Conservation (phyloP, 2,113 vertebrate species). For the Aspiorhynchus laticeps region DNA sequence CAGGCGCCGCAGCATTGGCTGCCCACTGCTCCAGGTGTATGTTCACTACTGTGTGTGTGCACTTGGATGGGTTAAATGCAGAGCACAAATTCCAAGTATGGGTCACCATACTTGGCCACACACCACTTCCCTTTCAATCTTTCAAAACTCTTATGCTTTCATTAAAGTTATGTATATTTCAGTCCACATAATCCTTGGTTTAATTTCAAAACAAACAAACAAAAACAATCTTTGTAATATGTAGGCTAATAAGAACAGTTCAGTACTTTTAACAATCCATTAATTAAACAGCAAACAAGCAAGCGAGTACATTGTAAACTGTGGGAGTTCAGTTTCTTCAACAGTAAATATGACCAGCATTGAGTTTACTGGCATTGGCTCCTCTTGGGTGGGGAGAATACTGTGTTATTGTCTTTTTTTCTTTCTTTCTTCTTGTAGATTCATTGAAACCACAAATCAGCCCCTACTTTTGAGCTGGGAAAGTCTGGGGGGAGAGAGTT, state of each 20-base stretch:
- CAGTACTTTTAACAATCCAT: background rate
- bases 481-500: background rate
- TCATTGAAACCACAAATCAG: slow-evolving; percentile 35
- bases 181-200: background rate
- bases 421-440: background rate
- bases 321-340: slow-evolving; percentile 16
- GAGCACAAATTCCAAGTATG: too few species aligned
- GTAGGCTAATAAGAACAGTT: background rate
- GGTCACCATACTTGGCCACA: too few species aligned
- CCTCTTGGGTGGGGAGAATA: slow-evolving; percentile 54
- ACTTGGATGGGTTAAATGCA: too few species aligned
- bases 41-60: too few species aligned
- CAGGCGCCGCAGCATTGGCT: too few species aligned
- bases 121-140: too few species aligned
- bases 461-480: slow-evolving; percentile 6
- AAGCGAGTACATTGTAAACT: background rate
- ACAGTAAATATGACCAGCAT: slow-evolving; percentile 22
- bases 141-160: background rate
- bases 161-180: background rate
- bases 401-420: slow-evolving; percentile 8
- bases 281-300: background rate
- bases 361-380: slow-evolving; percentile 46
- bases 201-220: too few species aligned
- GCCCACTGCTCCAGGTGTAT: too few species aligned
- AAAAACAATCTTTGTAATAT: background rate